Base-by-base conservation (phyloP, 2,888 invertebrate genomes). In the Ichneumon xanthorius region DNA sequence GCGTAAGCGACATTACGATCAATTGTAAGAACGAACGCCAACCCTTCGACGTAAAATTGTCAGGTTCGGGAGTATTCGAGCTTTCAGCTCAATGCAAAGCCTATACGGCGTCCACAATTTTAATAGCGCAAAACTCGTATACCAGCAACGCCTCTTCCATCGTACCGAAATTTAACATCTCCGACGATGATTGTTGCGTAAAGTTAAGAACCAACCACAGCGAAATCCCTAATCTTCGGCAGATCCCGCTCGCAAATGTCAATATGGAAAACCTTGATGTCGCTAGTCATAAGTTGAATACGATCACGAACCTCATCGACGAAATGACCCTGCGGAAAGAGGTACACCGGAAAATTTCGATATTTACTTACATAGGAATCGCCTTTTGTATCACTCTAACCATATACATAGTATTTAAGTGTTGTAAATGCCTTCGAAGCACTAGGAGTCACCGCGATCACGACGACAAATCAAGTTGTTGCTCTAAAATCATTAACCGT, bases 181-280 rank as follows among this genome's bases (percentile, higher is more conserved):
- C 63, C 11, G 63, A 63, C 6, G 63, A 63, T 6, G 30, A 63
- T 16, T 63, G 63, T 5, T 30, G 63, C 6, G 0, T 63, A 5
- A 70, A 50, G 7, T 14, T 50, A 6, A 70, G 11, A 48, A 50
- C 11, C 1, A 70, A 70, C 50, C 26, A 70, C 26, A 50, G 16
- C 11, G 16, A 30, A 26, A 45, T 70, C 30, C 50, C 70, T 16
- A 50, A 45, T 30, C 45, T 70, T 1, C 70, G n/a, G 16, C 16
- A 70, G 50, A 70, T 70, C n/a, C 70, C 70, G 11, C 50, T 70
- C 6, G 50, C 73, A 19, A 73, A 73, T n/a, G 26, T 73, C 55
- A 73, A 58, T 9, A 73, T 73, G 58, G 73, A 58, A 33, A 73
- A 73, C 22, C 16, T 73, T 33, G 55, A 73, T 14, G 73, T 73